A percentile compares a stretch with the other conserved stretches of the same genome.
Conservation (phyloP, 92 coral and sea anemone genomes). For the Umimayanthus chanpuru region DNA sequence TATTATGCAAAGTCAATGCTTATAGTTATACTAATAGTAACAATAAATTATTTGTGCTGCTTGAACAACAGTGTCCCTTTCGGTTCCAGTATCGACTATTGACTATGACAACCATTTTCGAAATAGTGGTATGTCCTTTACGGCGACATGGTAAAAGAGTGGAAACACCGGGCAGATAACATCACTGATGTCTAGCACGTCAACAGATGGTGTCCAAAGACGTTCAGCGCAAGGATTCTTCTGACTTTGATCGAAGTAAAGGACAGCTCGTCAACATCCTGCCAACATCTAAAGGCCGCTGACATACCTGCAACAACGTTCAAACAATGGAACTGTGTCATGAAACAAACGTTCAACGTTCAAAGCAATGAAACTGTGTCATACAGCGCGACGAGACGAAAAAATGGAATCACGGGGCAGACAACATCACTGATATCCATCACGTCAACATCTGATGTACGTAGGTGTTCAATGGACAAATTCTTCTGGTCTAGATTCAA, state of each 20-base stretch:
- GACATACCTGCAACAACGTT: too few relatives aligned
- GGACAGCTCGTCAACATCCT: not conserved
- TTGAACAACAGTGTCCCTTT: too few relatives aligned
- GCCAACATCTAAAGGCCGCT: too few relatives aligned
- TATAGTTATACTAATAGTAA: too few relatives aligned
- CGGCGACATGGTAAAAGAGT: not conserved
- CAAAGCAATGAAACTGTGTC: not conserved
- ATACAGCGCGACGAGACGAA: not conserved
- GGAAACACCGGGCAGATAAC: not conserved
- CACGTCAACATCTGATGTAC: not conserved
- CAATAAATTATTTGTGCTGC: too few relatives aligned
- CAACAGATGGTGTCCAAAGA: not conserved
- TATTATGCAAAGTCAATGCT: too few relatives aligned
- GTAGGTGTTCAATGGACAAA: slow-evolving; percentile 18
- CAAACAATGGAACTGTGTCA: not conserved
- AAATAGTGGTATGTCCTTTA: not conserved
- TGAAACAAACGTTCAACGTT: not conserved
- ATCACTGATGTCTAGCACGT: slow-evolving; percentile 1
- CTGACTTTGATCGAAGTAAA: not conserved
- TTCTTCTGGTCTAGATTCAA: not conserved
- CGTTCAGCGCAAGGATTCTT: not conserved
- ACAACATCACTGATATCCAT: not conserved
- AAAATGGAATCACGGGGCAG: slow-evolving; percentile 18
- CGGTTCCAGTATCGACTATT: too few relatives aligned
- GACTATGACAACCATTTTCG: too few relatives aligned